A percentile compares a stretch with the other conserved stretches of the same genome.
Evolutionary conservation across 2,113 vertebrate species (phyloP).

Genomic region (Phaetusa simplex): DNA sequence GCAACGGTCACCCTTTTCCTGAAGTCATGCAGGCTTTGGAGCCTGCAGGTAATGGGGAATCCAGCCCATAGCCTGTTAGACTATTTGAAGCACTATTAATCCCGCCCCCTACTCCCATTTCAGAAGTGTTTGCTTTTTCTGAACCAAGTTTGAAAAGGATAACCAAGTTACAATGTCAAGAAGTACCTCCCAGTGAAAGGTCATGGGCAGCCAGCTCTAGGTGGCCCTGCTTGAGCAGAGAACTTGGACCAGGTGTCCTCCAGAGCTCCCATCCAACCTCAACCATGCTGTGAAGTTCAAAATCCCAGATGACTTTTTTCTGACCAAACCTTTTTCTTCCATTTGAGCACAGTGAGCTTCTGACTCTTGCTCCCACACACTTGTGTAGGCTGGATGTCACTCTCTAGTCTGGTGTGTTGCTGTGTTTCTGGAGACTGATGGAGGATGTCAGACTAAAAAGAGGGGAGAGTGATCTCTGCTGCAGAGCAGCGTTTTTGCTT

Average conservation of each 20-base stretch:
- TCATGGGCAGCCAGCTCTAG: background rate
- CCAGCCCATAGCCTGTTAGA: background rate
- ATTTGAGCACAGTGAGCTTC: background rate
- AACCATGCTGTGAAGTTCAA: background rate
- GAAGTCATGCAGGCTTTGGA: background rate
- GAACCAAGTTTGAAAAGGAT: background rate
- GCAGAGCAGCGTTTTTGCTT: background rate
- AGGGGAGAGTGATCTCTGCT: background rate
- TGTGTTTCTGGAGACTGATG: background rate
- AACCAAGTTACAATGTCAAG: background rate
- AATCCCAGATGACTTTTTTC: background rate
- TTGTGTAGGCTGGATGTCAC: background rate
- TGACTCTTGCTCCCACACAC: background rate
- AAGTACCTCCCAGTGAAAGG: background rate
- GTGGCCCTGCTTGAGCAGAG: background rate
- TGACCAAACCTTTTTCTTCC: background rate
- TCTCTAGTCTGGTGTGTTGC: background rate
- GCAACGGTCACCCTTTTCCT: background rate
- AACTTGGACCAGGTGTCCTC: background rate
- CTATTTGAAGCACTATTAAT: background rate
- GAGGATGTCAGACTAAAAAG: background rate
- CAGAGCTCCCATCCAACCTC: background rate
- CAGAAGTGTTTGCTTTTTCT: background rate
- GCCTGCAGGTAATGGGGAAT: background rate
- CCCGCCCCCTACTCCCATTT: background rate